Evolutionary conservation across 35 echinoderm and acorn worm genomes (phyloP).

Genomic region (Apostichopus japonicus): DNA sequence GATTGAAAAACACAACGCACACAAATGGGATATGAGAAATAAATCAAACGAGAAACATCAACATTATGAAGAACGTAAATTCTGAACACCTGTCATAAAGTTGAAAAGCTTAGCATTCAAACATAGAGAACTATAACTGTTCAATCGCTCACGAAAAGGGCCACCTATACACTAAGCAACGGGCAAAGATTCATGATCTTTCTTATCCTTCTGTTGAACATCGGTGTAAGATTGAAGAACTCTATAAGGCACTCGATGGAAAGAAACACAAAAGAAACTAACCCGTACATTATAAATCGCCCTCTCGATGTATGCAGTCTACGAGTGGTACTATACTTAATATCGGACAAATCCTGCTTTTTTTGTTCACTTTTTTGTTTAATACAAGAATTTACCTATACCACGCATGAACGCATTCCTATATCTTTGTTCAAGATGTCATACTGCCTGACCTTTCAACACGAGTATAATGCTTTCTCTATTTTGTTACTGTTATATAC

Average conservation of each 20-base stretch:
- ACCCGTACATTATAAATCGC: constrained; percentile 37
- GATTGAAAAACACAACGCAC: too few relatives aligned
- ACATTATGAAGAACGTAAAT: too few relatives aligned
- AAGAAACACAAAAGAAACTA: constrained; percentile 19
- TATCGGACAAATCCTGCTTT: neutral
- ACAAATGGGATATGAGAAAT: too few relatives aligned
- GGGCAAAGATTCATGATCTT: too few relatives aligned
- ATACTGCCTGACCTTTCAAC: neutral
- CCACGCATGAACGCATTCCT: too few relatives aligned
- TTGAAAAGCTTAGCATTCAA: too few relatives aligned
- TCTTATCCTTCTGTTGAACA: neutral
- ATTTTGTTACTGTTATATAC: constrained; percentile 16
- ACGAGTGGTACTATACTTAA: neutral
- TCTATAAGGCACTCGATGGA: constrained; percentile 40
- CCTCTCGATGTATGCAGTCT: constrained; percentile 17
- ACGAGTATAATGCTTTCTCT: neutral
- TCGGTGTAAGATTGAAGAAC: neutral
- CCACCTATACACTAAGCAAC: too few relatives aligned
- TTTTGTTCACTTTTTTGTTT: neutral
- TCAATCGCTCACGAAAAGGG: too few relatives aligned
- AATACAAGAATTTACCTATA: too few relatives aligned
- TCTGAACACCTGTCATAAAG: too few relatives aligned
- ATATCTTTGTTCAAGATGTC: neutral
- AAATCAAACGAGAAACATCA: too few relatives aligned
- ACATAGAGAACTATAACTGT: too few relatives aligned